Conservation (phyloP, 2,797 vertebrate species). For the Salmo trutta region DNA sequence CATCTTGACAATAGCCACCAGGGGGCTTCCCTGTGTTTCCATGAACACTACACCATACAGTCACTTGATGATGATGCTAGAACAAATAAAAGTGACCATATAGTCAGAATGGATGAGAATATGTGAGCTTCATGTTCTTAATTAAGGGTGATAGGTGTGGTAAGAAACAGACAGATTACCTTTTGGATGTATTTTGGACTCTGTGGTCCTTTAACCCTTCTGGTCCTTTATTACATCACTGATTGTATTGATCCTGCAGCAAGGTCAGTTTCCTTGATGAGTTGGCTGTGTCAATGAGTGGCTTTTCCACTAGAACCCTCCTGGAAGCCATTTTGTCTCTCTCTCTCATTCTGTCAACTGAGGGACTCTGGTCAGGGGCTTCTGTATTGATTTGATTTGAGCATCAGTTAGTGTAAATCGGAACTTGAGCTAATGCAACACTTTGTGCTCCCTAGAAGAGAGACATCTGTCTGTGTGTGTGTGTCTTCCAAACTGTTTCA, state of each 20-base stretch:
- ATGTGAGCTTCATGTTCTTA: not conserved
- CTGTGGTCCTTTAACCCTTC: not conserved
- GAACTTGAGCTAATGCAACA: too few relatives aligned
- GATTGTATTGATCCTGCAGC: slow-evolving; percentile 33
- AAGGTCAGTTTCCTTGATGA: slow-evolving; percentile 31
- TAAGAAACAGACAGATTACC: not conserved
- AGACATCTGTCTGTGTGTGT: not conserved
- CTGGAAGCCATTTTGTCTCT: slow-evolving; percentile 32
- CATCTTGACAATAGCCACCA: slow-evolving; percentile 31
- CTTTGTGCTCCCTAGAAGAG: too few relatives aligned
- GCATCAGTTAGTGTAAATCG: not conserved
- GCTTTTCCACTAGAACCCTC: slow-evolving; percentile 18
- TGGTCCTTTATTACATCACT: slow-evolving; percentile 18
- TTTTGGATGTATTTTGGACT: slow-evolving; percentile 16
- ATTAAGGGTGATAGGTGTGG: slow-evolving; percentile 13
- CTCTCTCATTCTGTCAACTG: slow-evolving; percentile 40
- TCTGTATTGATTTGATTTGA: slow-evolving; percentile 49
- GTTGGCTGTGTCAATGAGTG: slow-evolving; percentile 23
- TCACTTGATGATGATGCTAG: not conserved
- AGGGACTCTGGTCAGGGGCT: slow-evolving; percentile 45
- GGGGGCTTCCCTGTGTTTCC: slow-evolving; percentile 29
- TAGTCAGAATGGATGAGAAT: not conserved
- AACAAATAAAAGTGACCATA: slow-evolving; percentile 15
- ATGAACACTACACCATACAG: not conserved
- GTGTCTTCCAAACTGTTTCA: slow-evolving; percentile 5